Evolutionary conservation across 1,140 invertebrate species (phyloP).

Genomic region (Aplysia californica): DNA sequence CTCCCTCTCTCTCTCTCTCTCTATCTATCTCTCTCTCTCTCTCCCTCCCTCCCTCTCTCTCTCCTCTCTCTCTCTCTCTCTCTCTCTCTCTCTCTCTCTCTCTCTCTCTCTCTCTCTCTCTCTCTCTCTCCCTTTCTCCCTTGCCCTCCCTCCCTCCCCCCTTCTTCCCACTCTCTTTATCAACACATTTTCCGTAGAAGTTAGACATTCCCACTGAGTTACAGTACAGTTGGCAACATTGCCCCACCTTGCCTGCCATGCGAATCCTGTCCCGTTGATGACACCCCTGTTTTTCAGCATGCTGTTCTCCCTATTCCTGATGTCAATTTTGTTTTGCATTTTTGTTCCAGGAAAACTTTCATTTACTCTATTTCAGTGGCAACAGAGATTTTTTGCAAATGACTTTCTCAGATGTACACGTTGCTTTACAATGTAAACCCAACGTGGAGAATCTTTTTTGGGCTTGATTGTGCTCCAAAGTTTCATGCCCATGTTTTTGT

Average conservation of each 20-base stretch:
- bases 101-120: background rate
- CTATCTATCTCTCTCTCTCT: background rate
- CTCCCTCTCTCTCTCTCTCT: background rate
- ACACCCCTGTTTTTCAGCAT: background rate
- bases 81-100: background rate
- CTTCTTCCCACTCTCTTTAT: background rate
- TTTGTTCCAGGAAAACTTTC: too few relatives aligned
- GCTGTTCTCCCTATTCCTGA: too few relatives aligned
- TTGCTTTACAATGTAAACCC: too few relatives aligned
- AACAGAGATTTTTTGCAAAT: too few relatives aligned
- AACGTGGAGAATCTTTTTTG: too few relatives aligned
- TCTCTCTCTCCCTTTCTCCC: background rate
- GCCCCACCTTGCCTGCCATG: too few relatives aligned
- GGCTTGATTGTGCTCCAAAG: too few relatives aligned
- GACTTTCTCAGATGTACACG: too few relatives aligned
- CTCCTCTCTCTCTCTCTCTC: slow-evolving; percentile 3
- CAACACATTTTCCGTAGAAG: background rate
- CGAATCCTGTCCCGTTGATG: background rate
- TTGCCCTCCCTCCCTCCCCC: background rate
- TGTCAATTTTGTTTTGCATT: background rate
- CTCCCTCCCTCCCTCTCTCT: background rate
- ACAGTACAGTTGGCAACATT: background rate
- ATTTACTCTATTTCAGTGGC: too few relatives aligned
- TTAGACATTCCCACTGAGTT: background rate
- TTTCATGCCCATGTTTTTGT: too few relatives aligned